phyloP scores from a whole-genome alignment of 2,113 vertebrate species.

The Menura novaehollandiae region DNA sequence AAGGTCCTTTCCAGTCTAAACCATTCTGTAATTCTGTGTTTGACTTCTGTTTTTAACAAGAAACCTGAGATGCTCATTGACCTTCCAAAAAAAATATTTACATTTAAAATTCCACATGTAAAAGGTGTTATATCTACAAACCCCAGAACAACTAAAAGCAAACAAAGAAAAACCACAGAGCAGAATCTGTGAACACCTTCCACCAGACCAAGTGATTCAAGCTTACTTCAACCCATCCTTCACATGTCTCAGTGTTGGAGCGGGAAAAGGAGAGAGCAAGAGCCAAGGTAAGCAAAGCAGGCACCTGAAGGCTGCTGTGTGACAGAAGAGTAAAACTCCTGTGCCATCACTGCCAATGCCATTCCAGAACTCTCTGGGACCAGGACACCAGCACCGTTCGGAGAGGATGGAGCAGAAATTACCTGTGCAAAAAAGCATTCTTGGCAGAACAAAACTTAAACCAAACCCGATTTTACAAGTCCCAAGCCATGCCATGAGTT shows the following conservation, averaged over 20 bases:
- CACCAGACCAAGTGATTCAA: neutral
- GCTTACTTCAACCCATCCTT: neutral
- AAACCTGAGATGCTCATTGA: neutral
- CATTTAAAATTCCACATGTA: neutral
- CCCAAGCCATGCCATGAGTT: rapidly evolving
- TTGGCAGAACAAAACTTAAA: neutral
- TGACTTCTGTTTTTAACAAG: neutral
- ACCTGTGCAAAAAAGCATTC: neutral
- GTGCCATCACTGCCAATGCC: neutral
- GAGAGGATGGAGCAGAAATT: neutral
- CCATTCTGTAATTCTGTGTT: neutral
- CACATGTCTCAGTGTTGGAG: neutral
- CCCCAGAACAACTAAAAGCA: neutral
- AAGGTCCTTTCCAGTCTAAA: neutral
- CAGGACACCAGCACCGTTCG: neutral
- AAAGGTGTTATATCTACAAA: neutral
- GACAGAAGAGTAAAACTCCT: rapidly evolving
- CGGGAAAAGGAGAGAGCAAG: neutral
- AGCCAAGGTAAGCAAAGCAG: neutral
- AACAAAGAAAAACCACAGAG: neutral
- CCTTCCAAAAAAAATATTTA: neutral
- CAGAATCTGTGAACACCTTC: neutral
- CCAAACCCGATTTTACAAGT: neutral
- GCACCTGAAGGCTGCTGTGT: neutral
- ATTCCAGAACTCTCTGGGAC: neutral